Percentiles rank a stretch among this genome's conserved stretches.
Evolutionary conservation across 2,888 invertebrate genomes (phyloP).

Genomic region (Limnephilus marmoratus): DNA sequence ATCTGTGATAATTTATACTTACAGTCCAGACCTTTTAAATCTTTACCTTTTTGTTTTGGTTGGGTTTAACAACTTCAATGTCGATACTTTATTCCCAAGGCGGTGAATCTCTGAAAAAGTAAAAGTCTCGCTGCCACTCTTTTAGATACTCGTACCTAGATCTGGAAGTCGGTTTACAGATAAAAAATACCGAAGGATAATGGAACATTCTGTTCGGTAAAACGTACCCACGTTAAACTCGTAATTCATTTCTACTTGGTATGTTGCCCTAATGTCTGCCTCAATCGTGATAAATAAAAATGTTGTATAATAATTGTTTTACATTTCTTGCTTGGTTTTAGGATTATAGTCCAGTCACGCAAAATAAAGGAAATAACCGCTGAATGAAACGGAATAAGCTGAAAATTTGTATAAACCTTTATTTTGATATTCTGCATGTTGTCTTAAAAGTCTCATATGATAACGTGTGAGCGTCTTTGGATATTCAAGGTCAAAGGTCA

Average conservation of each 20-base stretch:
- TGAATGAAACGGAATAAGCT: too few relatives aligned
- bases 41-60: not conserved
- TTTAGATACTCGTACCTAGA: not conserved
- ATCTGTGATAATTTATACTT: too few relatives aligned
- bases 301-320: not conserved
- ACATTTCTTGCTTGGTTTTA: not conserved
- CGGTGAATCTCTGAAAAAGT: not conserved
- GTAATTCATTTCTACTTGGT: not conserved
- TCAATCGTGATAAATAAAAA: not conserved
- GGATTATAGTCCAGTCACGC: too few relatives aligned
- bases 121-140: not conserved
- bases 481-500: too few relatives aligned
- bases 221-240: not conserved
- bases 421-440: too few relatives aligned
- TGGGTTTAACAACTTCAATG: not conserved
- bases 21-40: not conserved
- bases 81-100: not conserved
- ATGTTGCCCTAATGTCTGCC: not conserved
- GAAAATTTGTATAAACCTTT: too few relatives aligned
- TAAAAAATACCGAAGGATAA: not conserved
- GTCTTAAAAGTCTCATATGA: too few relatives aligned
- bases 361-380: too few relatives aligned
- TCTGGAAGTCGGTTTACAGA: not conserved
- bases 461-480: too few relatives aligned
- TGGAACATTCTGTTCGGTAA: not conserved